A percentile compares a stretch with the other conserved stretches of the same genome.
Evolutionary conservation across 1,140 invertebrate species (phyloP).

Genomic region (Drosophila sproati): DNA sequence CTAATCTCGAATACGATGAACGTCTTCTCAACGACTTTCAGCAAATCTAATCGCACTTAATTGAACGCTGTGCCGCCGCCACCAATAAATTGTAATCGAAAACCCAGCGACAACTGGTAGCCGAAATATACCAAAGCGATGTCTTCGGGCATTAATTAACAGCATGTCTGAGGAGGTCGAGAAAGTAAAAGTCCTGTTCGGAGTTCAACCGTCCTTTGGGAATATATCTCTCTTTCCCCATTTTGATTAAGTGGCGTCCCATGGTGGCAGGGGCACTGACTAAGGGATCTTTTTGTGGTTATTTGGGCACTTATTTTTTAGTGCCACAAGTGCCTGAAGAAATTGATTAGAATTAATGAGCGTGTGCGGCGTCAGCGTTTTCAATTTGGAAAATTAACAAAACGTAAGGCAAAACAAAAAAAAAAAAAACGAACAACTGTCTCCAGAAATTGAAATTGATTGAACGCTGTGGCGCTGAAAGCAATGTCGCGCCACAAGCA

Average conservation of each 20-base stretch:
- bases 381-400: slow-evolving; percentile 58
- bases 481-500: slow-evolving; percentile 16
- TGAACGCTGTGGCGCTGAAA: slow-evolving; percentile 47
- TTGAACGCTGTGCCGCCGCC: slow-evolving; percentile 46
- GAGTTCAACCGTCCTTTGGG: slow-evolving; percentile 39
- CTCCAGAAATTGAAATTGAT: slow-evolving; percentile 59
- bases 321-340: slow-evolving; percentile 59
- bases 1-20: slow-evolving; percentile 13
- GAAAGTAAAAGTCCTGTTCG: slow-evolving; percentile 33
- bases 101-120: slow-evolving; percentile 22
- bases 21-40: slow-evolving; percentile 1
- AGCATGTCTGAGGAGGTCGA: slow-evolving; percentile 55
- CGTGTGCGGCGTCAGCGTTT: slow-evolving; percentile 64
- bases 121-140: slow-evolving; percentile 16
- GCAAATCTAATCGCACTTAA: slow-evolving; percentile 72
- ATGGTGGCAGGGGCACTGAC: slow-evolving; percentile 34
- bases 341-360: slow-evolving; percentile 82
- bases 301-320: slow-evolving; percentile 66
- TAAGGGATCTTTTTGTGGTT: slow-evolving; percentile 9
- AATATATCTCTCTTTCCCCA: not conserved
- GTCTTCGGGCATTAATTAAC: slow-evolving; percentile 67
- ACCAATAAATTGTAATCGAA: slow-evolving; percentile 48
- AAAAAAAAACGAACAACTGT: not conserved
- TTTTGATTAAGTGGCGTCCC: slow-evolving; percentile 78
- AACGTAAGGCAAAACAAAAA: not conserved